Evolutionary conservation across 2,113 vertebrate species (phyloP).

Genomic region (Sander lucioperca): DNA sequence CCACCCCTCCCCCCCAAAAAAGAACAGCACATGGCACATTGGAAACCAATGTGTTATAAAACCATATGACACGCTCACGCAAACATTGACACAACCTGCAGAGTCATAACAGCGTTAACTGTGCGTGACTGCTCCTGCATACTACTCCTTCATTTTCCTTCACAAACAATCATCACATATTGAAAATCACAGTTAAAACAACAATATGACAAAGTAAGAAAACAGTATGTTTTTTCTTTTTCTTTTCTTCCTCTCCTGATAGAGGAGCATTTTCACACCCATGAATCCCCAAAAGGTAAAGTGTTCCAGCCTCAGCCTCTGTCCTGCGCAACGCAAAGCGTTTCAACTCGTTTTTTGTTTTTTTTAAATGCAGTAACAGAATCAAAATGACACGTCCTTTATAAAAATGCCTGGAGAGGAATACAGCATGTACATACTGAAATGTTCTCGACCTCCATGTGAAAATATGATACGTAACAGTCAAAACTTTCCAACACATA

Average conservation of each 20-base stretch:
- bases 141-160: slow-evolving; percentile 74
- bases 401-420: slow-evolving; percentile 54
- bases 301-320: slow-evolving; percentile 42
- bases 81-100: slow-evolving; percentile 60
- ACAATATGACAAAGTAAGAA: slow-evolving; percentile 76
- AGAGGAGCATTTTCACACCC: slow-evolving; percentile 60
- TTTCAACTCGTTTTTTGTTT: background rate
- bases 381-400: slow-evolving; percentile 25
- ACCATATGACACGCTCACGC: slow-evolving; percentile 59
- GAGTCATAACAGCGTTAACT: slow-evolving; percentile 36
- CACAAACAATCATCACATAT: slow-evolving; percentile 66
- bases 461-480: slow-evolving; percentile 81
- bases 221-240: slow-evolving; percentile 60
- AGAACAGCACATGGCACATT: slow-evolving; percentile 75
- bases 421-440: slow-evolving; percentile 21
- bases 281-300: slow-evolving; percentile 34
- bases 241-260: slow-evolving; percentile 25
- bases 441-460: slow-evolving; percentile 67
- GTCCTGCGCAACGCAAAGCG: slow-evolving; percentile 24
- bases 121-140: slow-evolving; percentile 37
- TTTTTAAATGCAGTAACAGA: slow-evolving; percentile 31
- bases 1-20: slow-evolving; percentile 8
- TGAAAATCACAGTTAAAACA: slow-evolving; percentile 79
- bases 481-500: slow-evolving; percentile 85
- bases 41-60: slow-evolving; percentile 68